Base-by-base conservation (phyloP, 2,113 vertebrate genomes). In the Erpornis zantholeuca region DNA sequence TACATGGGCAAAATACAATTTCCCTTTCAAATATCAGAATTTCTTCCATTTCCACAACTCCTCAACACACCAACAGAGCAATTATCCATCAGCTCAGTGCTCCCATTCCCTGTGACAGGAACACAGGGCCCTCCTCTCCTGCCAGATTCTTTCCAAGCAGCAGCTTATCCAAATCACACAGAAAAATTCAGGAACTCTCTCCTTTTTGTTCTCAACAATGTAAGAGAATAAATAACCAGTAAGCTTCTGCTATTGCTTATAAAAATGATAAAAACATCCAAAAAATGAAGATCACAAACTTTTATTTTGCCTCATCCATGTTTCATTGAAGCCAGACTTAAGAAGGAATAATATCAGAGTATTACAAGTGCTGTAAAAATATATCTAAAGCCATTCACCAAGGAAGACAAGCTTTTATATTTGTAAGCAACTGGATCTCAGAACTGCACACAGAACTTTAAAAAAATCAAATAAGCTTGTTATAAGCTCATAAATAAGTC, bases 361-460 rank as follows among this genome's bases (percentile, higher is more conserved):
- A 82, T 29, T 76, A 9, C 13, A 76, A 73, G 36, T 57, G 57
- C 44, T 92, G 42, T 75, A 80, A 81, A 82, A 66, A 60, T 22
- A 56, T 10, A 50, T 42, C 63, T 49, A 92, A 92, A 95, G 44
- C 49, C 71, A 80, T 73, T 91, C 50, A 92, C 29, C 36, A 83
- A 91, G 54, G 79, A 77, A 68, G 89, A n/a, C 61, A 94, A 61
- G 70, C 54, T 97, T 92, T 94, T 88, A 0, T 33, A 89, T 87
- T 83, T 59, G 70, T 90, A 73, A 97, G 95, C 73, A 86, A 72
- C 66, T 23, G 44, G 64, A 94, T 40, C 35, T 90, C 76, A 79
- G 90, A 95, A 61, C 52, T 82, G 65, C 76, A 27, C 25, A 45
- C 13, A 94, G 45, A 73, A 85, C 14, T 75, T 85, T 6, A n/a